These are phyloP conservation scores for Sebastes matsubarae DNA, from an alignment of 2,797 vertebrate species.

Conservation along the genomic window DNA sequence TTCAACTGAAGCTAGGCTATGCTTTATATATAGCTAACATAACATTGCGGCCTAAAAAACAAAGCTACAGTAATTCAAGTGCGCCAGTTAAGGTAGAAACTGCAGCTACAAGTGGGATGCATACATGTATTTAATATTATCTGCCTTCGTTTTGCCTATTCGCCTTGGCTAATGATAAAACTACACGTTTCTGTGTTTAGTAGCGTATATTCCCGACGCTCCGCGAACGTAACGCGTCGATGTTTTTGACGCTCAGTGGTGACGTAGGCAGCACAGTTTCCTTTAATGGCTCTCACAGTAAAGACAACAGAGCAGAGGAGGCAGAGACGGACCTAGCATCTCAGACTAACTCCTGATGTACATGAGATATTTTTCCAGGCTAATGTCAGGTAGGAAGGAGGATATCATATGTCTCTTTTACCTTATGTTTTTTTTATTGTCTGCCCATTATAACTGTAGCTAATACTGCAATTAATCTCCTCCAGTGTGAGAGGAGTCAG, in stretches of 20 bases:
- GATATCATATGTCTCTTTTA: not conserved
- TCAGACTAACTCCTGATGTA: slow-evolving; percentile 68
- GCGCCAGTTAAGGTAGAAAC: fast-evolving
- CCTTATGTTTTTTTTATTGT: not conserved
- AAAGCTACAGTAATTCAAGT: fast-evolving
- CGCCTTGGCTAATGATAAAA: not conserved
- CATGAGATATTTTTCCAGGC: slow-evolving; percentile 74
- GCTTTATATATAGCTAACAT: not conserved
- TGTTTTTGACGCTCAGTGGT: slow-evolving; percentile 69
- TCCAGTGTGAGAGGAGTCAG: not conserved
- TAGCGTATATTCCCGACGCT: slow-evolving; percentile 12
- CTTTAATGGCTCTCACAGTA: slow-evolving; percentile 62
- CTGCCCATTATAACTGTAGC: not conserved
- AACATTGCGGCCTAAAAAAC: not conserved
- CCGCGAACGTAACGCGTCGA: slow-evolving; percentile 23
- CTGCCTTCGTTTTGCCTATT: fast-evolving
- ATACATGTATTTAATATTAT: not conserved
- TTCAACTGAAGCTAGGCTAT: not conserved
- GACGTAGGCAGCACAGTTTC: slow-evolving; percentile 60
- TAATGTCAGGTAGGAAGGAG: slow-evolving; percentile 78
- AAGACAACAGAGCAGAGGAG: slow-evolving; percentile 26
- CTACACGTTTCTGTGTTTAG: not conserved
- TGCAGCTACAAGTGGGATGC: too few species aligned
- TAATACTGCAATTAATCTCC: slow-evolving; percentile 19
- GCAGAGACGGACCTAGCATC: slow-evolving; percentile 18